phyloP scores from a whole-genome alignment of 2,797 vertebrate species.

The Halcyon leucocephala region DNA sequence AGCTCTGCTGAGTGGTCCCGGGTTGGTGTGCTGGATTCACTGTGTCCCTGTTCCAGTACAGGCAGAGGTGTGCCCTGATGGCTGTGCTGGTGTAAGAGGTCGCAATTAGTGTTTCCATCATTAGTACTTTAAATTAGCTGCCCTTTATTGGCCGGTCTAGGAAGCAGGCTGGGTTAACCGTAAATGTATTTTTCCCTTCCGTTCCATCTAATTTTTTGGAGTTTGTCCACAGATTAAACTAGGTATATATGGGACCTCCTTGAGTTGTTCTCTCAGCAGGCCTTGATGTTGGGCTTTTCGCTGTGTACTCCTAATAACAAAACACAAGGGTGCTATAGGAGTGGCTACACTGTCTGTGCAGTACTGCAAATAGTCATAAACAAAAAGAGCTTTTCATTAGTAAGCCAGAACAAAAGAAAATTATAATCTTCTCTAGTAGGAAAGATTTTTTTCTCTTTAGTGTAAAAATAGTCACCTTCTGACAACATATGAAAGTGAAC shows the following conservation, averaged over 20 bases:
- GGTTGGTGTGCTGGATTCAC: background rate
- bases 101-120: background rate
- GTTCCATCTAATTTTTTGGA: background rate
- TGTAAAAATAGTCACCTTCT: constrained; percentile 31
- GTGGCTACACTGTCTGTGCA: background rate
- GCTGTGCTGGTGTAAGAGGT: background rate
- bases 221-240: background rate
- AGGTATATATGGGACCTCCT: background rate
- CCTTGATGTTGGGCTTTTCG: background rate
- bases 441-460: constrained; percentile 23
- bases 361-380: background rate
- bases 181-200: background rate
- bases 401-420: background rate
- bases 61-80: background rate
- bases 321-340: background rate
- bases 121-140: background rate
- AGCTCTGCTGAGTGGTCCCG: background rate
- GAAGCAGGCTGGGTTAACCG: background rate
- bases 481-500: constrained; percentile 32
- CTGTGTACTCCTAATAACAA: accelerated
- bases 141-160: background rate
- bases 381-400: background rate
- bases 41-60: background rate
- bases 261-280: background rate
- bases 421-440: background rate